Evolutionary conservation across 2,113 vertebrate genomes (phyloP).

Genomic region (Brevimyrus niger): DNA sequence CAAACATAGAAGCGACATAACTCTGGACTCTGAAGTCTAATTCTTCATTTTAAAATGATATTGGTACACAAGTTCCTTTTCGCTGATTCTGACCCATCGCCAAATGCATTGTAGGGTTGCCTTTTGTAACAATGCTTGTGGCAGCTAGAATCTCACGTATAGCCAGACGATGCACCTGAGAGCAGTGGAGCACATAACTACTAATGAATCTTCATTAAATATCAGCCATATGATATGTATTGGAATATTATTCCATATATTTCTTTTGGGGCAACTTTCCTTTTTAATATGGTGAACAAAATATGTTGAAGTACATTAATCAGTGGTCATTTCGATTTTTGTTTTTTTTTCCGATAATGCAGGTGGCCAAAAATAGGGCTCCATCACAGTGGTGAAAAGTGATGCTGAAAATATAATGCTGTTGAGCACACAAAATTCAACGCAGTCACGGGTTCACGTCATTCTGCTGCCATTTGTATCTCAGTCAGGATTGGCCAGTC

Average conservation of each 20-base stretch:
- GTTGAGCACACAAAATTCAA: not conserved
- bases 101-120: not conserved
- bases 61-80: not conserved
- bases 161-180: not conserved
- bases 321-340: no score
- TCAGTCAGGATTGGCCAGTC: slow-evolving; percentile 9
- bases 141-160: not conserved
- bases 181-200: not conserved
- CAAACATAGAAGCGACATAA: not conserved
- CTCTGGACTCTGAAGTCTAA: not conserved
- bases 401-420: not conserved
- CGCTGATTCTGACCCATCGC: not conserved
- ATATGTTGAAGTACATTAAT: not conserved
- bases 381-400: not conserved
- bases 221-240: not conserved
- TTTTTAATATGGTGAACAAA: not conserved
- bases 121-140: not conserved
- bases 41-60: not conserved
- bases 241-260: not conserved
- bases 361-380: not conserved
- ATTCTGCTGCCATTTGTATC: not conserved
- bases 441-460: no score
- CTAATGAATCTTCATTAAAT: not conserved
- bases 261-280: not conserved
- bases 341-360: not conserved